phyloP scores from a whole-genome alignment of 2,888 invertebrate species.

The Flexamia atlantica region DNA sequence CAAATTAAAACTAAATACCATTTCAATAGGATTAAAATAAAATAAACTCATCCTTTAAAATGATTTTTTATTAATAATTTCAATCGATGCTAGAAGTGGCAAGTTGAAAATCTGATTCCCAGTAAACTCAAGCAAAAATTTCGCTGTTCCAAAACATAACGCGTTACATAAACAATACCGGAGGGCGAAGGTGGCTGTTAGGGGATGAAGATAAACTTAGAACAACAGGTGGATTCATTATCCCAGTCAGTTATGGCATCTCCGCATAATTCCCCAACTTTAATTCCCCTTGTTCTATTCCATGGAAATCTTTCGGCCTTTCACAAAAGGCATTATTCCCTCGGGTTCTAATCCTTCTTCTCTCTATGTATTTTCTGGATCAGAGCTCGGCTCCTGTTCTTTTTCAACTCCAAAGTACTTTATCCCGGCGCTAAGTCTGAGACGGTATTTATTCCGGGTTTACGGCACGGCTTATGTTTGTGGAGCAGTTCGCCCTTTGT shows the following conservation, averaged over 20 bases:
- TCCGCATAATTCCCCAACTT: constrained; percentile 63
- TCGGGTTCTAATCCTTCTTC: constrained; percentile 64
- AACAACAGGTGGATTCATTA: constrained; percentile 63
- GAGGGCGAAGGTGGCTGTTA: not conserved
- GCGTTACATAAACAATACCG: too few species aligned
- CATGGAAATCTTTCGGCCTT: constrained; percentile 66
- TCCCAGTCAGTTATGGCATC: constrained; percentile 53
- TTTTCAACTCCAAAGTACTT: constrained; percentile 66
- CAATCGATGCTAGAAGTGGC: too few species aligned
- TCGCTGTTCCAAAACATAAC: too few species aligned
- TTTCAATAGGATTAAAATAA: too few species aligned
- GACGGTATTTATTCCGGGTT: constrained; percentile 62
- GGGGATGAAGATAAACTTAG: constrained; percentile 30
- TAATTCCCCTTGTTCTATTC: constrained; percentile 67
- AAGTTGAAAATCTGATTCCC: too few species aligned
- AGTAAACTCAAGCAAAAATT: too few species aligned
- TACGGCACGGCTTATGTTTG: constrained; percentile 60
- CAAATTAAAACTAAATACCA: too few species aligned
- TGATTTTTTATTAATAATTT: too few species aligned
- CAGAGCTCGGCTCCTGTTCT: constrained; percentile 63
- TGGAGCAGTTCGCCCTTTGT: constrained; percentile 48
- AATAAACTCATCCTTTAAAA: too few species aligned
- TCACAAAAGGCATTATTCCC: constrained; percentile 69
- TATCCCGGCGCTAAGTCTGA: constrained; percentile 65
- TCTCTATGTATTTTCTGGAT: constrained; percentile 70